A percentile compares a stretch with the other conserved stretches of the same genome.
These are phyloP conservation scores for Grallaria varia DNA, from an alignment of 2,113 vertebrate species.

Conservation along the genomic window DNA sequence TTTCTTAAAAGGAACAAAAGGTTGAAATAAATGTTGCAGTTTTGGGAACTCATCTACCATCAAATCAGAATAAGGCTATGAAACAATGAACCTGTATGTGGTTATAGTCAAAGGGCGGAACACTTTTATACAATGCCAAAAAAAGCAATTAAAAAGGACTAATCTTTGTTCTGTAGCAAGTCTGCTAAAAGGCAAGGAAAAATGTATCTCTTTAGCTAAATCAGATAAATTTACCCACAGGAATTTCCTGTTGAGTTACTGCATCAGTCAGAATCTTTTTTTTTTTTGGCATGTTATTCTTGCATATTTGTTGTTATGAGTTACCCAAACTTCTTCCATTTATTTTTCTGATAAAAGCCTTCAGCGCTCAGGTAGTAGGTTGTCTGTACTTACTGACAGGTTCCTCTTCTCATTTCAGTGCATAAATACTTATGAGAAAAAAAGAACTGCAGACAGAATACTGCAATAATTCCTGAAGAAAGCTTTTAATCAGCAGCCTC, in stretches of 20 bases:
- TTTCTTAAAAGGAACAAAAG: not conserved
- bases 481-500: slow-evolving; percentile 40
- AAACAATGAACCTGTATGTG: not conserved
- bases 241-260: slow-evolving; percentile 9
- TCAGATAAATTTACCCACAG: not conserved
- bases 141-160: not conserved
- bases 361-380: not conserved
- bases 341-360: not conserved
- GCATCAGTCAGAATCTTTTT: not conserved
- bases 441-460: not conserved
- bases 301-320: not conserved
- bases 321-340: not conserved
- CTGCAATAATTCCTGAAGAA: not conserved
- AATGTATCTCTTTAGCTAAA: not conserved
- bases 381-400: not conserved
- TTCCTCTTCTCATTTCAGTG: not conserved
- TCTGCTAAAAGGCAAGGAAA: not conserved
- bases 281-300: not conserved
- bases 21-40: not conserved
- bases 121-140: not conserved
- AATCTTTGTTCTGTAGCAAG: not conserved
- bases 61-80: not conserved
- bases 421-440: not conserved
- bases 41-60: not conserved
- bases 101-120: not conserved